Evolutionary conservation across 2,797 vertebrate genomes (phyloP).

Genomic region (Gobionotothen gibberifrons): DNA sequence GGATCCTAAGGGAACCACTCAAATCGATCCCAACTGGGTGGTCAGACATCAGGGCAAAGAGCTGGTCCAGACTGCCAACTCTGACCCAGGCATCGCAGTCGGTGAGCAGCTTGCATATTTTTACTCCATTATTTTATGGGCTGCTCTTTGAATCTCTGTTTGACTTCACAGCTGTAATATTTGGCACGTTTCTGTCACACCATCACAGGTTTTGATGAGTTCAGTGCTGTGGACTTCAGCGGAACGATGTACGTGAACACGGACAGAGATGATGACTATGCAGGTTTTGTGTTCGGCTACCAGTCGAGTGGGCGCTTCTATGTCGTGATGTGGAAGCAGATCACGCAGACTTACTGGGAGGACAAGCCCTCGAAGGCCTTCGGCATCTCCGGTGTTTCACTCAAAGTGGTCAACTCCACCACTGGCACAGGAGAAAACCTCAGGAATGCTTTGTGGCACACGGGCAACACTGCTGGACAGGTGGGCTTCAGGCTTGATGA

Average conservation of each 20-base stretch:
- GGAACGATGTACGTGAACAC: slow-evolving; percentile 99
- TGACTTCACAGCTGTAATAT: not conserved
- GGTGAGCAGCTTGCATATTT: slow-evolving; percentile 83
- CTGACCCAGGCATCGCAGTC: slow-evolving; percentile 97
- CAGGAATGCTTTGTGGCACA: slow-evolving; percentile 98
- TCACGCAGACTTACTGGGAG: slow-evolving; percentile 99
- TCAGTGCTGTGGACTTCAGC: slow-evolving; percentile 96
- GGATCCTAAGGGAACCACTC: slow-evolving; percentile 98
- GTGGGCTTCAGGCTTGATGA: slow-evolving; percentile 73
- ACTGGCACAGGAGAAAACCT: slow-evolving; percentile 95
- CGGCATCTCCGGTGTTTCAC: slow-evolving; percentile 96
- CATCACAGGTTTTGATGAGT: slow-evolving; percentile 92
- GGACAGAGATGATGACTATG: slow-evolving; percentile 97
- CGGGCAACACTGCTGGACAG: slow-evolving; percentile 95
- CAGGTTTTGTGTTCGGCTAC: slow-evolving; percentile 97
- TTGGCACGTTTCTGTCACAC: not conserved
- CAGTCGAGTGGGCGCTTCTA: slow-evolving; percentile 98
- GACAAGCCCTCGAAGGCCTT: slow-evolving; percentile 96
- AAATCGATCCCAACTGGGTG: slow-evolving; percentile 99
- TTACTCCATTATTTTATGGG: not conserved
- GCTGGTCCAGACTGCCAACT: slow-evolving; percentile 97
- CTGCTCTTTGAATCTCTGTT: not conserved
- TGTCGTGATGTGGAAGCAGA: slow-evolving; percentile 99
- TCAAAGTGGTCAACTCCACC: slow-evolving; percentile 98
- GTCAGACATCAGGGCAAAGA: slow-evolving; percentile 98